Conservation (phyloP, 2,888 invertebrate genomes). For the Amiota mariae region DNA sequence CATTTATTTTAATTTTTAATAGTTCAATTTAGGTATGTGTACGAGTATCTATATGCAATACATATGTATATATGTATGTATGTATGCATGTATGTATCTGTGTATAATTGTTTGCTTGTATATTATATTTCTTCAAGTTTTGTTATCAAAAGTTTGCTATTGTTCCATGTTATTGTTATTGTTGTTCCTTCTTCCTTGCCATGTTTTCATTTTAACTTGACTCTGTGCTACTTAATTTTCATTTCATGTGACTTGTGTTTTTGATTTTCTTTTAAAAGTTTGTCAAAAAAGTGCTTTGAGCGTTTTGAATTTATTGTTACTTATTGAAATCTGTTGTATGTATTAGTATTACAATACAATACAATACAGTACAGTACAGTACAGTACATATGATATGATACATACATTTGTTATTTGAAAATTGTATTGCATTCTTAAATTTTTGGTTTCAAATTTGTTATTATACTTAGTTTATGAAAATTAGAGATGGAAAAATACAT, state of each 20-base stretch:
- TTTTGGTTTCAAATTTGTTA: no score
- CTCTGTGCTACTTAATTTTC: not conserved
- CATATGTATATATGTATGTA: no score
- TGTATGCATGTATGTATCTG: no score
- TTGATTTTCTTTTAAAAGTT: slow-evolving; percentile 1
- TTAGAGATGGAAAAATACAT: no score
- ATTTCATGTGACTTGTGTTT: not conserved
- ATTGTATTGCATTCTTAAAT: no score
- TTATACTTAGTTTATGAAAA: no score
- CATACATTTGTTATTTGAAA: no score
- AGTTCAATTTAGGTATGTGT: slow-evolving; percentile 1
- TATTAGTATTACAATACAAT: no score
- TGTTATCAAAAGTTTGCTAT: slow-evolving; percentile 16
- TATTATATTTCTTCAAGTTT: not conserved
- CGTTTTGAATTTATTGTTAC: not conserved
- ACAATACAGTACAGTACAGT: no score
- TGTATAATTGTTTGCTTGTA: no score
- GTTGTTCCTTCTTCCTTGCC: slow-evolving; percentile 12
- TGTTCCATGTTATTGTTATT: slow-evolving; percentile 5
- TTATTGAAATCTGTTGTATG: slow-evolving; percentile 1
- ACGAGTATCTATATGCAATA: no score
- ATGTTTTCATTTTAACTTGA: not conserved
- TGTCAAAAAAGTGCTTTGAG: slow-evolving; percentile 7
- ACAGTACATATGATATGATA: no score
- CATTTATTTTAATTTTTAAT: slow-evolving; percentile 25